Conservation (phyloP, 2,888 invertebrate genomes). For the Brenthis hecate region DNA sequence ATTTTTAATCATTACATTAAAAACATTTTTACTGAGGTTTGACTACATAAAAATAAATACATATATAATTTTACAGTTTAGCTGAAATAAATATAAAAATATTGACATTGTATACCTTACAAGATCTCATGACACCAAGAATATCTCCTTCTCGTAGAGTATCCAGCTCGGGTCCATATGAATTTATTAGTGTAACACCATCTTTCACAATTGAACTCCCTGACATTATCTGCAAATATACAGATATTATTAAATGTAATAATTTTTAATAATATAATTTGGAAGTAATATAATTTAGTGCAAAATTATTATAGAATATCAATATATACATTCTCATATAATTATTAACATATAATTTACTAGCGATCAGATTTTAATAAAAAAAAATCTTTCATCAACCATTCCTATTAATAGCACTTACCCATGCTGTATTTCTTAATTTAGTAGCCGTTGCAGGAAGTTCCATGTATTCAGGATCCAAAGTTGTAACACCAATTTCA, state of each 20-base stretch:
- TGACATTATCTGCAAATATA: slow-evolving; percentile 88
- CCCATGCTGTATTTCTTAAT: slow-evolving; percentile 92
- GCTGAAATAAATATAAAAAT: neutral
- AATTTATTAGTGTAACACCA: slow-evolving; percentile 90
- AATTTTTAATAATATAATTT: neutral
- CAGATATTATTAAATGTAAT: slow-evolving; percentile 6
- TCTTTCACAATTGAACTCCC: slow-evolving; percentile 93
- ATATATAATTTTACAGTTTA: neutral
- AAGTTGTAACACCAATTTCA: slow-evolving; percentile 95
- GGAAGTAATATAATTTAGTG: too few relatives aligned
- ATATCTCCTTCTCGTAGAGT: slow-evolving; percentile 91
- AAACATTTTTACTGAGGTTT: neutral
- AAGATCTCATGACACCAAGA: slow-evolving; percentile 92
- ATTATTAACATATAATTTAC: too few relatives aligned
- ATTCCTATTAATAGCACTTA: slow-evolving; percentile 42
- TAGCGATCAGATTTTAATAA: too few relatives aligned
- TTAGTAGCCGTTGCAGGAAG: slow-evolving; percentile 93
- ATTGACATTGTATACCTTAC: slow-evolving; percentile 78
- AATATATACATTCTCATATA: too few relatives aligned
- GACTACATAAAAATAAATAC: too few relatives aligned
- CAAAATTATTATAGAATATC: too few relatives aligned
- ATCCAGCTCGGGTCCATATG: slow-evolving; percentile 93
- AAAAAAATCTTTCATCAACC: too few relatives aligned
- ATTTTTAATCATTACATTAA: neutral
- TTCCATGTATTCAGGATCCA: slow-evolving; percentile 92